Percentiles rank a stretch among this genome's conserved stretches.
phyloP scores from a whole-genome alignment of 2,888 invertebrate genomes.

The Masnerella sp. region DNA sequence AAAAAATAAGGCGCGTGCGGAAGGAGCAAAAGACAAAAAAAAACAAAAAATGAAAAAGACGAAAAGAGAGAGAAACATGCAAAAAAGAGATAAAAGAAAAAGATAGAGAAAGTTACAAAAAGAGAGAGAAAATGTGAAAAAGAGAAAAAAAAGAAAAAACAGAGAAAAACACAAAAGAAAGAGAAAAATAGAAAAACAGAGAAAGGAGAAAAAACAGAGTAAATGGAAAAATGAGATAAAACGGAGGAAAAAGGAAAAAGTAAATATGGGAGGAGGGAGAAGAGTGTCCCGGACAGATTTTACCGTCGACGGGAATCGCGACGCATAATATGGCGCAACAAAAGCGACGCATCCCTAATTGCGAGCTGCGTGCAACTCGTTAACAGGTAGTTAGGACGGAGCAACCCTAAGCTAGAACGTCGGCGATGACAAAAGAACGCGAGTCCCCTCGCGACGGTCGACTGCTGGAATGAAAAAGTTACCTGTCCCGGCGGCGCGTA shows the following conservation, averaged over 20 bases:
- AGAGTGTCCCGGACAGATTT: conserved; percentile 41
- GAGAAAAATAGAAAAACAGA: no score
- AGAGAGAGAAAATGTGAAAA: no score
- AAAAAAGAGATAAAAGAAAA: no score
- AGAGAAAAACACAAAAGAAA: no score
- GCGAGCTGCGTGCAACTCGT: conserved; percentile 58
- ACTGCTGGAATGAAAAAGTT: conserved; percentile 43
- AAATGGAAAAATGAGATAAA: no score
- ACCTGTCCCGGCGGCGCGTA: conserved; percentile 31
- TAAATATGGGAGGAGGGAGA: no score
- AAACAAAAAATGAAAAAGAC: neutral
- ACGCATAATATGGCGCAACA: conserved; percentile 52
- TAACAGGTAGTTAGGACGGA: conserved; percentile 52
- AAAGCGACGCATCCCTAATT: conserved; percentile 58
- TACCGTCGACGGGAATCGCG: conserved; percentile 49
- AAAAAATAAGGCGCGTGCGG: conserved; percentile 28
- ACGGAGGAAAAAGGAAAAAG: no score
- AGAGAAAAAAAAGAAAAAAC: no score
- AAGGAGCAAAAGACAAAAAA: neutral
- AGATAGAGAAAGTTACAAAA: no score
- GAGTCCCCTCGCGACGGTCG: conserved; percentile 31
- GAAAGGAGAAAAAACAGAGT: neutral
- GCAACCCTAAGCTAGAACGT: conserved; percentile 41
- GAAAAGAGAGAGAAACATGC: no score
- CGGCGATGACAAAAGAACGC: conserved; percentile 46